phyloP scores from a whole-genome alignment of 2,888 invertebrate species.

The Hyposoter didymator region DNA sequence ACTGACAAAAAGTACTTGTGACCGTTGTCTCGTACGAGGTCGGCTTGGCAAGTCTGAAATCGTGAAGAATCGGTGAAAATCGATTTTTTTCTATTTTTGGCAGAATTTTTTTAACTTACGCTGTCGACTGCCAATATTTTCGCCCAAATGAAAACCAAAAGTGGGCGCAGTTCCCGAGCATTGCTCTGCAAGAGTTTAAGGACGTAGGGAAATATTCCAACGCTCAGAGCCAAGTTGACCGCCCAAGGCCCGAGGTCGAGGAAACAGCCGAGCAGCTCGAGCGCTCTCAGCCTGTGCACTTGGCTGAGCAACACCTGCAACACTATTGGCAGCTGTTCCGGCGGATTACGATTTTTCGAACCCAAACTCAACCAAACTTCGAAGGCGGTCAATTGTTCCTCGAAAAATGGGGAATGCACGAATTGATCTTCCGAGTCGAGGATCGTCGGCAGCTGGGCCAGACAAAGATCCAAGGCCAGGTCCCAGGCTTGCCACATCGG shows the following conservation, averaged over 20 bases:
- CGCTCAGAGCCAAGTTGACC: slow-evolving; percentile 97
- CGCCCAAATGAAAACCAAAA: slow-evolving; percentile 99
- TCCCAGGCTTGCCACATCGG: slow-evolving; percentile 99
- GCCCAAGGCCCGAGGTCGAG: slow-evolving; percentile 98
- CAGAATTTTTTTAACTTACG: slow-evolving; percentile 86
- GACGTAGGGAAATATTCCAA: slow-evolving; percentile 99
- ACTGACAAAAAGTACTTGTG: slow-evolving; percentile 98
- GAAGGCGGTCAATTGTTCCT: slow-evolving; percentile 99
- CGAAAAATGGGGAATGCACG: slow-evolving; percentile 95
- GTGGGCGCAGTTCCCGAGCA: slow-evolving; percentile 95
- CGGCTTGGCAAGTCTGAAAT: slow-evolving; percentile 94
- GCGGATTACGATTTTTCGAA: slow-evolving; percentile 92
- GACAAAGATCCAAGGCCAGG: slow-evolving; percentile 96
- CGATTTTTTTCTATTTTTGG: neutral
- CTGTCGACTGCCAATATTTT: slow-evolving; percentile 98
- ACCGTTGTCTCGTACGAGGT: slow-evolving; percentile 96
- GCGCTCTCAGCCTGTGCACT: slow-evolving; percentile 96
- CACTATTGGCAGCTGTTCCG: slow-evolving; percentile 98
- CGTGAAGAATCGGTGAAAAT: neutral
- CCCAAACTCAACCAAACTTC: slow-evolving; percentile 96
- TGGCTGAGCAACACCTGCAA: slow-evolving; percentile 93
- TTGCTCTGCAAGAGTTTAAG: slow-evolving; percentile 98
- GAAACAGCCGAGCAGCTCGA: slow-evolving; percentile 97
- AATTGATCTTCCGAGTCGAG: slow-evolving; percentile 87
- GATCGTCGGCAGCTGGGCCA: slow-evolving; percentile 94